Evolutionary conservation across 2,888 invertebrate genomes (phyloP).

Genomic region (Drosophila seclusa): DNA sequence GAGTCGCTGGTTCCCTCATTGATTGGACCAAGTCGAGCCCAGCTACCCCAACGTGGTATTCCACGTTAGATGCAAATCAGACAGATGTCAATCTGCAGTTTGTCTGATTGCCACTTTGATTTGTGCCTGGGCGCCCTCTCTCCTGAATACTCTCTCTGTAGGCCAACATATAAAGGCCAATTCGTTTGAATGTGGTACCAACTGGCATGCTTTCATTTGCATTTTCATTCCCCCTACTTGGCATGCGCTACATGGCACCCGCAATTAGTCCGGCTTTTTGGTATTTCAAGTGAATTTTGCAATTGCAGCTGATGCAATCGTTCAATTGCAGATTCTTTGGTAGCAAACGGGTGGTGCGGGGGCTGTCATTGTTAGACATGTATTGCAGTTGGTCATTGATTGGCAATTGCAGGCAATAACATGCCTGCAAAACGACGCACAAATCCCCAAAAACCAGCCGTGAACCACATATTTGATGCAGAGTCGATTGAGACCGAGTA

Average conservation of each 20-base stretch:
- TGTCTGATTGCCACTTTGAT: conserved; percentile 67
- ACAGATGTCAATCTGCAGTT: conserved; percentile 76
- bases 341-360: background rate
- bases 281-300: conserved; percentile 50
- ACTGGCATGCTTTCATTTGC: conserved; percentile 45
- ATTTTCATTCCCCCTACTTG: conserved; percentile 14
- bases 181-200: conserved; percentile 2
- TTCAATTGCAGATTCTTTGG: conserved; percentile 19
- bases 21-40: conserved; percentile 47
- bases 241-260: conserved; percentile 31
- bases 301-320: conserved; percentile 41
- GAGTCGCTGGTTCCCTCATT: conserved; percentile 43
- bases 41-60: conserved; percentile 47
- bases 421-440: conserved; percentile 17
- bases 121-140: conserved; percentile 32
- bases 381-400: conserved; percentile 36
- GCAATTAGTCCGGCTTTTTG: conserved; percentile 51
- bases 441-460: conserved; percentile 17
- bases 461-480: conserved; percentile 19
- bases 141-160: background rate
- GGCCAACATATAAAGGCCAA: conserved; percentile 1
- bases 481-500: background rate
- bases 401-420: conserved; percentile 50
- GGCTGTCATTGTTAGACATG: conserved; percentile 17
- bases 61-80: conserved; percentile 64